These are phyloP conservation scores for Semnornis frantzii DNA, from an alignment of 2,113 vertebrate genomes.

Conservation along the genomic window DNA sequence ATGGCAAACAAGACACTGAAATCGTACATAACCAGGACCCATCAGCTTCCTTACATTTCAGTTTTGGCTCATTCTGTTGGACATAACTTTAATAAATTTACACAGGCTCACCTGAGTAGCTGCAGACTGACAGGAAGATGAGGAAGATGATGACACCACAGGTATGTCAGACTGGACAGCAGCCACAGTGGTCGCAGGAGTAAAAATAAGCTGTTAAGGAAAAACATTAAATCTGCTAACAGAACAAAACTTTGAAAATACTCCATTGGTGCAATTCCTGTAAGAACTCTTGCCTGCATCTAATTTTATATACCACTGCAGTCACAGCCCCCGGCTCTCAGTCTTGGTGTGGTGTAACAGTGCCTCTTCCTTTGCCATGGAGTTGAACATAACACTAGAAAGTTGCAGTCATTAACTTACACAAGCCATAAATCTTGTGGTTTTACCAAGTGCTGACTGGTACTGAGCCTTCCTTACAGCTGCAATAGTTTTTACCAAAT, in stretches of 20 bases:
- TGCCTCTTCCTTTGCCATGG: background rate
- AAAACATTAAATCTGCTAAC: background rate
- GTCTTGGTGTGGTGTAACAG: background rate
- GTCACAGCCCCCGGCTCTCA: background rate
- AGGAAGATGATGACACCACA: slow-evolving; percentile 82
- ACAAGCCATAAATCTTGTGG: background rate
- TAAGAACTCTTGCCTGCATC: background rate
- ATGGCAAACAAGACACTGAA: background rate
- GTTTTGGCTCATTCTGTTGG: background rate
- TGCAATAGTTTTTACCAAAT: background rate
- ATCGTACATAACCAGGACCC: background rate
- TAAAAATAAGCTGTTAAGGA: slow-evolving; percentile 90
- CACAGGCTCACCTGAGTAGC: slow-evolving; percentile 85
- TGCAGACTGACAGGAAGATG: slow-evolving; percentile 85
- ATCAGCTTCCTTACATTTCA: background rate
- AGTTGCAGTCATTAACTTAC: background rate
- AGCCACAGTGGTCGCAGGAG: slow-evolving; percentile 91
- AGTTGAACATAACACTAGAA: background rate
- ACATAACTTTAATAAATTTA: background rate
- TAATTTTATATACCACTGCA: background rate
- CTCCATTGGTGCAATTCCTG: background rate
- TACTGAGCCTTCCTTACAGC: background rate
- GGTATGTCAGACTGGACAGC: slow-evolving; percentile 92
- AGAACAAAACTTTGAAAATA: background rate
- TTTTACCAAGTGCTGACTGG: background rate